Evolutionary conservation across 2,113 vertebrate genomes (phyloP).

Genomic region (Cyprinodon variegatus): DNA sequence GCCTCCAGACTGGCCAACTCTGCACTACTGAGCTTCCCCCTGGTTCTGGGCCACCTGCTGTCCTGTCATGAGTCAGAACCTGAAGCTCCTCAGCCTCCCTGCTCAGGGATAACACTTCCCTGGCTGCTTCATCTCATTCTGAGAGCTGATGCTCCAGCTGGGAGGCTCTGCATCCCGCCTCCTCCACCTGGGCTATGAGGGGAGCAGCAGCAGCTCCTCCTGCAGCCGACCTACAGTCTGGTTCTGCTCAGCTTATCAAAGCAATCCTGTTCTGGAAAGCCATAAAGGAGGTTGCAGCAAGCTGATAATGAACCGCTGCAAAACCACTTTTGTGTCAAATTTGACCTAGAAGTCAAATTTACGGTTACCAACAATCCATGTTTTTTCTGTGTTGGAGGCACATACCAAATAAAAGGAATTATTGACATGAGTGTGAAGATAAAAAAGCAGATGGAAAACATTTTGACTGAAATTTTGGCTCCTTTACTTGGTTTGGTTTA

Average conservation of each 20-base stretch:
- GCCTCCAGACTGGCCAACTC: constrained; percentile 85
- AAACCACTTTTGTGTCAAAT: too few relatives aligned
- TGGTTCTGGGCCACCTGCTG: constrained; percentile 77
- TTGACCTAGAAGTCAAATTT: too few relatives aligned
- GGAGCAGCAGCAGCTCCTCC: constrained; percentile 78
- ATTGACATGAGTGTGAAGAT: too few relatives aligned
- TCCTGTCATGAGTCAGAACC: constrained; percentile 76
- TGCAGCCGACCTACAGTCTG: constrained; percentile 83
- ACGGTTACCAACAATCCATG: too few relatives aligned
- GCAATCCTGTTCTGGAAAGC: too few relatives aligned
- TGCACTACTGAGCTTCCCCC: constrained; percentile 82
- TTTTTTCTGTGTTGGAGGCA: too few relatives aligned
- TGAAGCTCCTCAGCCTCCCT: constrained; percentile 84
- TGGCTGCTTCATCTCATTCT: constrained; percentile 67
- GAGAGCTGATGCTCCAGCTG: constrained; percentile 82
- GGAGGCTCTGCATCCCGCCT: constrained; percentile 72
- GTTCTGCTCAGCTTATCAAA: constrained; percentile 72
- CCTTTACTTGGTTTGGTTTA: too few relatives aligned
- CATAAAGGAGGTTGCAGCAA: too few relatives aligned
- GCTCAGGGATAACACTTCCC: constrained; percentile 75
- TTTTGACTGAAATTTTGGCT: too few relatives aligned
- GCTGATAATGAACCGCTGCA: too few relatives aligned
- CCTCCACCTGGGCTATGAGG: constrained; percentile 77
- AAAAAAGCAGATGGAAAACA: too few relatives aligned
- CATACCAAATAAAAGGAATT: too few relatives aligned